Conservation (phyloP, 2,888 invertebrate species). For the Neoitamus cyanurus region DNA sequence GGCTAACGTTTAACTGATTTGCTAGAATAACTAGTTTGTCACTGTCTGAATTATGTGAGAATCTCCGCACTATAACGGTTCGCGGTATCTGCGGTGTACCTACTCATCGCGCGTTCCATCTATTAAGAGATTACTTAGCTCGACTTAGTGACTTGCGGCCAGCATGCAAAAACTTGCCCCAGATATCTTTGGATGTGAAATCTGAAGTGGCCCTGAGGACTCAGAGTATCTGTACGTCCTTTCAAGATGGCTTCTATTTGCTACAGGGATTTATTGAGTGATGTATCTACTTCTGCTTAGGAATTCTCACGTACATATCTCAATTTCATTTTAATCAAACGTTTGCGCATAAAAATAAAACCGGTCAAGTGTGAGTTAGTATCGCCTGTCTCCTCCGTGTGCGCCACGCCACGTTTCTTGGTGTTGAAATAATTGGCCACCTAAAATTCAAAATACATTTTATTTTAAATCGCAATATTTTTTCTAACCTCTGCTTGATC, state of each 20-base stretch:
- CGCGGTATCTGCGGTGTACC: neutral
- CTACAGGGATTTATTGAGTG: neutral
- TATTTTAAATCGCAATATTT: too few species aligned
- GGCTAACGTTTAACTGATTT: constrained; percentile 40
- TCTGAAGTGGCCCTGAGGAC: neutral
- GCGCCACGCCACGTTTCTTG: too few species aligned
- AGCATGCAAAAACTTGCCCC: neutral
- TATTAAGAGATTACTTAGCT: constrained; percentile 10
- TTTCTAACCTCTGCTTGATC: too few species aligned
- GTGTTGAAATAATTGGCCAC: too few species aligned
- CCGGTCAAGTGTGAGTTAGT: too few species aligned
- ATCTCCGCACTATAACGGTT: constrained; percentile 34
- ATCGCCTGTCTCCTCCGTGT: too few species aligned
- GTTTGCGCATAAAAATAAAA: too few species aligned
- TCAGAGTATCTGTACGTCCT: neutral
- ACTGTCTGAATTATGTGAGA: constrained; percentile 40
- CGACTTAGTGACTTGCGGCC: neutral
- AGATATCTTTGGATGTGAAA: neutral
- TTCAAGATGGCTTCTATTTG: neutral
- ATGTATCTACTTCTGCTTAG: too few species aligned
- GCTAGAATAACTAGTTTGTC: constrained; percentile 26
- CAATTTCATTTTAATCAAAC: too few species aligned
- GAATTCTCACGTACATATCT: too few species aligned
- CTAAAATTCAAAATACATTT: too few species aligned
- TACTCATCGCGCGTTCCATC: neutral